Conservation (phyloP, 1,140 invertebrate genomes). For the Hypsibius dujardini region DNA sequence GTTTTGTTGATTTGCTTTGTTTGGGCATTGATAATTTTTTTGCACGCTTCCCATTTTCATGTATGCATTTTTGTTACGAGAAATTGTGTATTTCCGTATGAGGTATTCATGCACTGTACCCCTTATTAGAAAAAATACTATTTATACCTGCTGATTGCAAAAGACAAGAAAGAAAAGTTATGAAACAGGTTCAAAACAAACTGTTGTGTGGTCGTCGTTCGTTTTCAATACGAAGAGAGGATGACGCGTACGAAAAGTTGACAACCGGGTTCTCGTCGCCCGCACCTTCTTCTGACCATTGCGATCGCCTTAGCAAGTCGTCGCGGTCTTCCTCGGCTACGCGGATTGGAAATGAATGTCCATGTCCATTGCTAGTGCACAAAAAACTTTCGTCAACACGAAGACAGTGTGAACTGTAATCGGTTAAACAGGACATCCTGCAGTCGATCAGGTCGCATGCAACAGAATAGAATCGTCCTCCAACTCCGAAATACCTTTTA, state of each 20-base stretch:
- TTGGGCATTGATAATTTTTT: no score
- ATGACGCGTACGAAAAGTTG: neutral
- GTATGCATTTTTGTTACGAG: no score
- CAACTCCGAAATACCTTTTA: no score
- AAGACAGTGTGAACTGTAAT: neutral
- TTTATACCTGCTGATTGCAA: no score
- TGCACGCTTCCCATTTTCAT: no score
- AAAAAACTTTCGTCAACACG: conserved; percentile 22
- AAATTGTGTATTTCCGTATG: no score
- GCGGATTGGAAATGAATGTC: neutral
- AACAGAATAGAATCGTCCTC: no score
- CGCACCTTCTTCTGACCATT: neutral
- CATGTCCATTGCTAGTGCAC: neutral
- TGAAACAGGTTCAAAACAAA: neutral
- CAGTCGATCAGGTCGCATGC: no score
- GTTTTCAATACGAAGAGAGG: conserved; percentile 1
- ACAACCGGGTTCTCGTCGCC: neutral
- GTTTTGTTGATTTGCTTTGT: no score
- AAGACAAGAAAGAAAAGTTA: no score
- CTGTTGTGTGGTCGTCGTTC: neutral
- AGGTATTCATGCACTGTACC: no score
- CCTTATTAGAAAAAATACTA: no score
- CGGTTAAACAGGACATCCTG: neutral
- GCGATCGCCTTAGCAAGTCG: neutral
- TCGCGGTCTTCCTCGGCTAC: neutral